Percentiles rank a stretch among this genome's conserved stretches.
Conservation (phyloP, 2,113 vertebrate genomes). For the Boleophthalmus pectinirostris region DNA sequence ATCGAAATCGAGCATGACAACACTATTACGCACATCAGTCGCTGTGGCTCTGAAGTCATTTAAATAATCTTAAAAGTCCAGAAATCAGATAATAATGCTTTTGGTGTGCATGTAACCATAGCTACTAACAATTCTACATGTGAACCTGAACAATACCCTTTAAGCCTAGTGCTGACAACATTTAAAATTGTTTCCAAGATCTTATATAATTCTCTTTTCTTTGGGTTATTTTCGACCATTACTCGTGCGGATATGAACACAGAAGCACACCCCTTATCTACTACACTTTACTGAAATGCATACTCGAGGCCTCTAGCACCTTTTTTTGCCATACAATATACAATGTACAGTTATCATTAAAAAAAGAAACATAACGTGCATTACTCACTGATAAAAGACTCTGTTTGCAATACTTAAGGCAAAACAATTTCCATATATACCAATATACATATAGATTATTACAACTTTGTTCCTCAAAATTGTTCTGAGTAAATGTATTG, state of each 20-base stretch:
- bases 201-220: background rate
- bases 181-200: constrained; percentile 10
- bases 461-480: constrained; percentile 60
- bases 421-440: constrained; percentile 75
- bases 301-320: constrained; percentile 76
- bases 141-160: background rate
- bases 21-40: no score
- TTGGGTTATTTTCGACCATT: constrained; percentile 34
- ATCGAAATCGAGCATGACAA: no score
- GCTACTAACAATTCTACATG: background rate
- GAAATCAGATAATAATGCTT: no score
- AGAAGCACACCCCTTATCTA: constrained; percentile 60
- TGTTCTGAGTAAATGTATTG: constrained; percentile 38
- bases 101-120: no score
- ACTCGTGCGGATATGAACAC: constrained; percentile 40
- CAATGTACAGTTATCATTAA: constrained; percentile 61
- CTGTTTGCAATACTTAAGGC: constrained; percentile 82
- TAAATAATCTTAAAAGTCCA: no score
- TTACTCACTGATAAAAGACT: constrained; percentile 75
- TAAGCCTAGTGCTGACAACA: constrained; percentile 10
- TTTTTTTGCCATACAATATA: constrained; percentile 68
- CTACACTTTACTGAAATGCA: constrained; percentile 67
- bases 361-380: constrained; percentile 69
- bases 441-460: constrained; percentile 71
- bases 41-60: no score